Evolutionary conservation across 2,888 invertebrate species (phyloP), one percentile per base, ranked within the genome.

Genomic region (Cerceris rybyensis): DNA sequence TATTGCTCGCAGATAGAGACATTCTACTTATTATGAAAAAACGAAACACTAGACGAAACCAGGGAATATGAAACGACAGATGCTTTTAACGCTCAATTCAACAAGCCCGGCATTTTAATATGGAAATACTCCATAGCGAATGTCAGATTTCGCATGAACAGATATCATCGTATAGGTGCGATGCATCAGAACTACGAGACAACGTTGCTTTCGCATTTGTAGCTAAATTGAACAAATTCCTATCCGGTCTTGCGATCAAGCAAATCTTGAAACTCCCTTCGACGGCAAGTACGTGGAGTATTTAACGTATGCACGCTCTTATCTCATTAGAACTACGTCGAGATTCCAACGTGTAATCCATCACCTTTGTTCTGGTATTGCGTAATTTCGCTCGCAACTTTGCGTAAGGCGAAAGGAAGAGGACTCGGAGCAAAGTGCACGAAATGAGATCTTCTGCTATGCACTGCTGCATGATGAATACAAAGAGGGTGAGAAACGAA

Each of bases 361-460:
- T 76, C 77, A 70, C 70, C 70, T 77, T 77, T 77, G 74, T 74
- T 69, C 63, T 66, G 73, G 49, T 67, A 84, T 81, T 73, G 81
- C 73, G 76, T 82, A 84, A 84, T 77, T 84, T 84, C 55, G 74
- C 69, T 49, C 55, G 73, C 66, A 82, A 82, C 73, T 82, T 84
- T 68, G 50, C 75, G 68, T 72, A 72, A 80, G 71, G 70, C 46
- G 46, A 8, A 67, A 67, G 75, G 55, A 59, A 57, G 64, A 63
- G 64, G 82, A 70, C 60, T 13, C 57, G 61, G 63, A 50, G 61
- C 73, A 64, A 74, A 84, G 81, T 70, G 81, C 74, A 57, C 78
- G 78, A 55, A 70, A 70, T 70, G 66, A 77, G 78, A 77, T 77
- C 43, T 64, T 57, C 46, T 50, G 52, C 70, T 61, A 58, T 69